phyloP scores from a whole-genome alignment of 2,888 invertebrate genomes.

The Pinctada fucata region DNA sequence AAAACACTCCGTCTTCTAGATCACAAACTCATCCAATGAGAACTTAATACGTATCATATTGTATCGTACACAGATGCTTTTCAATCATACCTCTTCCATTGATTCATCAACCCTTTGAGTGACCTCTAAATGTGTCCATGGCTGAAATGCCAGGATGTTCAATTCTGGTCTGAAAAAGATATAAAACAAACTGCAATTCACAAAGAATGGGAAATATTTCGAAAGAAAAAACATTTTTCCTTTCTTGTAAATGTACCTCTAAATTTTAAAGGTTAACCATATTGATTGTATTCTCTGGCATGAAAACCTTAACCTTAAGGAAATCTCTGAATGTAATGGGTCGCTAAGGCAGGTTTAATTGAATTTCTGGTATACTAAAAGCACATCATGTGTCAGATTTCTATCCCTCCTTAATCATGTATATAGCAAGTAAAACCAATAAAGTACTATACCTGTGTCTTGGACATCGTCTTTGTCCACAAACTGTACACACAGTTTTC shows the following conservation, averaged over 20 bases:
- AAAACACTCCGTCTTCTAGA: too few species aligned
- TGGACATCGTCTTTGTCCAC: conserved; percentile 74
- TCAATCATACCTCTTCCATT: conserved; percentile 81
- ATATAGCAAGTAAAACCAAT: too few species aligned
- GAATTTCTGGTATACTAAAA: too few species aligned
- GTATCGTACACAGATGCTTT: too few species aligned
- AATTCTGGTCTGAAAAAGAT: conserved; percentile 71
- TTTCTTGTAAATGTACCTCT: neutral
- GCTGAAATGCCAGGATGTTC: conserved; percentile 78
- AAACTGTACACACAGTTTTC: conserved; percentile 73
- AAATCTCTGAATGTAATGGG: too few species aligned
- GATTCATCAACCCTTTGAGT: conserved; percentile 86
- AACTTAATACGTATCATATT: too few species aligned
- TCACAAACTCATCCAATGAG: too few species aligned
- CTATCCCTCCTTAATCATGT: too few species aligned
- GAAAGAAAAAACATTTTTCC: too few species aligned
- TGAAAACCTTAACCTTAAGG: neutral
- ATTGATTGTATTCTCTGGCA: neutral
- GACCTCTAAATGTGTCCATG: conserved; percentile 84
- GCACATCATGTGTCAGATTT: too few species aligned
- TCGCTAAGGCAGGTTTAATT: too few species aligned
- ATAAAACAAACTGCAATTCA: neutral
- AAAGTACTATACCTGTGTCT: conserved; percentile 69
- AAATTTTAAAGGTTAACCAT: neutral
- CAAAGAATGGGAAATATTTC: too few species aligned